Evolutionary conservation across 2,797 vertebrate species (phyloP), one percentile per base, ranked within the genome.

Genomic region (Phrynocephalus vlangalii): DNA sequence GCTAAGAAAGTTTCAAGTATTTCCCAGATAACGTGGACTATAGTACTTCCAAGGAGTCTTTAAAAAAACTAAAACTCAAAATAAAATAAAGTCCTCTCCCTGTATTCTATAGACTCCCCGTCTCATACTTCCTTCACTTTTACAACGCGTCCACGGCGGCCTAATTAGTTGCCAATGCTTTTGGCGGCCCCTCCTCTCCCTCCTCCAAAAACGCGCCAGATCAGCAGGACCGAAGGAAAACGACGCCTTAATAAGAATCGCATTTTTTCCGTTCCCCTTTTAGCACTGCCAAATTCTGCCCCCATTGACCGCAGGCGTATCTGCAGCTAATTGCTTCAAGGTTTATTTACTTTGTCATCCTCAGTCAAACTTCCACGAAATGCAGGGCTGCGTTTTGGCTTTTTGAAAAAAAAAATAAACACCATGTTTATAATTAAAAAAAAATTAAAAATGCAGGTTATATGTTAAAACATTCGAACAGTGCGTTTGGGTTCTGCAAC

Each of bases 1-100:
- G 60, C 30, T 91, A 92, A 94, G 92, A 96, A 91, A 96, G 93
- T 95, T 97, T 97, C 97, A 97, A 97, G 97, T 97, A 97, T 97
- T 97, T 96, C 93, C 96, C 96, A 96, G 96, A 94, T 94, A 93
- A 89, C 89, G 91, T 89, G 94, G 93, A 94, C 92, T 82, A 92
- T 67, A 89, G 91, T 90, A 78, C 83, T 90, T 82, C 80, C 92
- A 82, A 67, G 28, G 91, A 92, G 85, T 30, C 66, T 71, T 81
- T 88, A 67, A 92, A 92, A 16, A 83, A 33, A 33, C 33, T 33
- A 60, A 30, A 30, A 48, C 22, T n/a, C 28, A 66, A 71, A 1
- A 7, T 9, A 30, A 56, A 71, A 67, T 10, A 88, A 90, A 90
- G 86, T n/a, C 86, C 79, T 91, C 88, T 93, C 84, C 90, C 68